A percentile compares a stretch with the other conserved stretches of the same genome.
Evolutionary conservation across 2,113 vertebrate genomes (phyloP).

Genomic region (Sinosuthora webbiana): DNA sequence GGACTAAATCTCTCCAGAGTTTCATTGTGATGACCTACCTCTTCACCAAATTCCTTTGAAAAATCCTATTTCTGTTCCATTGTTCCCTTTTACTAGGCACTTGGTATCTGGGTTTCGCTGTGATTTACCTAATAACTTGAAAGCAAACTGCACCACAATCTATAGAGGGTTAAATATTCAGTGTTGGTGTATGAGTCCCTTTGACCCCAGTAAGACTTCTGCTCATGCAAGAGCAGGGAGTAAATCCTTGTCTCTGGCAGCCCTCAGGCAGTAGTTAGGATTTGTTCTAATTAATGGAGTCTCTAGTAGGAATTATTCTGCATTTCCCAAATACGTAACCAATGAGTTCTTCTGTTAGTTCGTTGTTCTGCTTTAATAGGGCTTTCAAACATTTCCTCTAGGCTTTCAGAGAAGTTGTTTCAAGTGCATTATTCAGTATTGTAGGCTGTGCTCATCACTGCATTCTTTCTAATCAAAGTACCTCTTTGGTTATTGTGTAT

Average conservation of each 20-base stretch:
- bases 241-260: constrained; percentile 48
- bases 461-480: constrained; percentile 46
- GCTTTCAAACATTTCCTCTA: constrained; percentile 33
- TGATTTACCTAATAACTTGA: background rate
- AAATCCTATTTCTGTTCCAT: background rate
- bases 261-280: constrained; percentile 42
- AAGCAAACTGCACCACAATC: background rate
- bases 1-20: background rate
- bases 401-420: background rate
- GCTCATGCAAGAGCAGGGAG: constrained; percentile 5
- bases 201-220: constrained; percentile 36
- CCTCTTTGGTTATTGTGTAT: constrained; percentile 43
- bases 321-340: constrained; percentile 24
- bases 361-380: constrained; percentile 15
- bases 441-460: background rate
- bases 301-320: constrained; percentile 61
- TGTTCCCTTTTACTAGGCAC: background rate
- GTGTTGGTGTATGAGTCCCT: background rate
- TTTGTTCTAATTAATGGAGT: constrained; percentile 66
- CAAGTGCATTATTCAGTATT: background rate
- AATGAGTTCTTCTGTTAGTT: constrained; percentile 22
- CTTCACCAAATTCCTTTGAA: background rate
- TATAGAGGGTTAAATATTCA: constrained; percentile 4
- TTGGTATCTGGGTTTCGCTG: background rate
- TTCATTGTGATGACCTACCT: background rate